These are phyloP conservation scores for Eilema depressum DNA, from an alignment of 2,888 invertebrate genomes.

Conservation along the genomic window DNA sequence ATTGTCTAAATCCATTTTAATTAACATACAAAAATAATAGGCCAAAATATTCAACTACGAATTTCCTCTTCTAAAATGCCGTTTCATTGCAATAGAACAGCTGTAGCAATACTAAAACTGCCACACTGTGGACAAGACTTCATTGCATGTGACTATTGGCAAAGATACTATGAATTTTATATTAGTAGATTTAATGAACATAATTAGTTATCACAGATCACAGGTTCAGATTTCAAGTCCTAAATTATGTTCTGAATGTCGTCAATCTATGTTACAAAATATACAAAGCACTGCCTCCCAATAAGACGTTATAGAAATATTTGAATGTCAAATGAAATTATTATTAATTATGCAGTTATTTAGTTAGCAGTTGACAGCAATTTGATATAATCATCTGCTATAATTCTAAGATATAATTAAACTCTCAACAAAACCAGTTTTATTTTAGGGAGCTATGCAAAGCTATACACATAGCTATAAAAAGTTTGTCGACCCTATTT, in stretches of 20 bases:
- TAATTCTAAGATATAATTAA: neutral
- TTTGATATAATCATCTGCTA: neutral
- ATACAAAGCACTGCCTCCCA: neutral
- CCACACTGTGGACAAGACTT: neutral
- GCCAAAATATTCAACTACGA: neutral
- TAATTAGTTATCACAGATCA: too few species aligned
- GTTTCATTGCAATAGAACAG: neutral
- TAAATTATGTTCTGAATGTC: too few species aligned
- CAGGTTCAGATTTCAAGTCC: too few species aligned
- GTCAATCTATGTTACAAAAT: neutral
- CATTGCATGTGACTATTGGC: neutral
- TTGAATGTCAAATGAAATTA: neutral
- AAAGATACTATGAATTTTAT: neutral
- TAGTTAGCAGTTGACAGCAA: neutral
- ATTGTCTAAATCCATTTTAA: neutral
- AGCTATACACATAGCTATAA: slow-evolving; percentile 37
- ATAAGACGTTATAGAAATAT: neutral
- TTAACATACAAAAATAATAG: too few species aligned
- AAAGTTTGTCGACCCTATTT: slow-evolving; percentile 56
- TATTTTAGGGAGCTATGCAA: slow-evolving; percentile 29
- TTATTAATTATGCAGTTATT: neutral
- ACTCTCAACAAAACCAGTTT: neutral
- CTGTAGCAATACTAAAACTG: neutral
- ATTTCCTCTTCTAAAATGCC: neutral
- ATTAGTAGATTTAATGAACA: too few species aligned